Evolutionary conservation across 2,797 vertebrate species (phyloP), one percentile per base, ranked within the genome.

Genomic region (Diceros bicornis): DNA sequence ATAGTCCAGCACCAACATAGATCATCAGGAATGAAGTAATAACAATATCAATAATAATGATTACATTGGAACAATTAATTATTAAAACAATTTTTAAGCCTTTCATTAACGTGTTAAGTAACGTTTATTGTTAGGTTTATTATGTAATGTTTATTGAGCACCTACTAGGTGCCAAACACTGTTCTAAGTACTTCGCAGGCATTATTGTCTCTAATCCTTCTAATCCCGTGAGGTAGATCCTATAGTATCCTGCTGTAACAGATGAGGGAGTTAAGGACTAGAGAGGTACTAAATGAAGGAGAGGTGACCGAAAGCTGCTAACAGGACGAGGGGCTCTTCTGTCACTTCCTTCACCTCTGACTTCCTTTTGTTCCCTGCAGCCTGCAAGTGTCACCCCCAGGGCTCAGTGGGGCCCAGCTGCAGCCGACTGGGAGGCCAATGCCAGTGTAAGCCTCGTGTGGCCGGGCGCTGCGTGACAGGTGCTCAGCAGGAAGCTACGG

Each of bases 361-460:
- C 82, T 77, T 66, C 64, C 92, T 95, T 98, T 96, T 86, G 2
- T 81, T 47, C 23, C 50, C 77, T 55, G n/a, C 98, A 99, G 99
- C 98, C 0, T 99, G 99, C 95, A 98, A 98, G 69, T 99, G 99
- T 98, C 98, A 99, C 84, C 77, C 85, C 0, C 87, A 98, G 62
- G 99, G 99, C 6, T 99, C 99, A 0, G 64, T 98, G 2, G 98
- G 98, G 2, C 27, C 96, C 29, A 98, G 32, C 92, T 99, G 99
- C 94, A 99, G 98, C 97, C 99, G 98, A 83, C 98, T 99, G 75
- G 99, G 99, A 0, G 99, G 99, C 3, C 97, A 99, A 90, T 99
- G 99, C 98, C 98, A 98, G 32, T 99, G 99, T 98, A 99, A 99
- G 98, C 98, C 98, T 62, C 99, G 99, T 0, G 99, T 99, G 1